Percentiles rank a stretch among this genome's conserved stretches.
These are phyloP conservation scores for Acanthochromis polyacanthus DNA, from an alignment of 2,113 vertebrate species.

Conservation along the genomic window DNA sequence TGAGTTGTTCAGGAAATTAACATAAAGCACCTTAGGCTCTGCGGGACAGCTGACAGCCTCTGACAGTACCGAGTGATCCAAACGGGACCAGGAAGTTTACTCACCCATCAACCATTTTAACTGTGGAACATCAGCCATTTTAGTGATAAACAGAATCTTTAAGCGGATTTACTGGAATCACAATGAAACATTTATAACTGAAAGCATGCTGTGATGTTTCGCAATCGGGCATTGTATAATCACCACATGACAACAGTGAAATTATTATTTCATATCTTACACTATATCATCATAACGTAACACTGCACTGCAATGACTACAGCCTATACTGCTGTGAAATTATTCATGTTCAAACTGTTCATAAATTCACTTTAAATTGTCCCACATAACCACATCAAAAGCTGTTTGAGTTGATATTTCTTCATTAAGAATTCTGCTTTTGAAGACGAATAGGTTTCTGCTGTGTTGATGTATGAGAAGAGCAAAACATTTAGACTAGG, in stretches of 20 bases:
- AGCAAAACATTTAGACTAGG: constrained; percentile 21
- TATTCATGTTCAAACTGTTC: constrained; percentile 25
- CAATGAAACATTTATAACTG: not conserved
- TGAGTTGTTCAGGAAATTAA: constrained; percentile 76
- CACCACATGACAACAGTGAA: not conserved
- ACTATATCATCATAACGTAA: not conserved
- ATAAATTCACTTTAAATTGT: constrained; percentile 33
- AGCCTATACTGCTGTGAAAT: constrained; percentile 14
- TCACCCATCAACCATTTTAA: constrained; percentile 58
- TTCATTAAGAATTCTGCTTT: constrained; percentile 24
- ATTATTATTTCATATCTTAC: constrained; percentile 19
- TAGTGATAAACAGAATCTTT: constrained; percentile 26
- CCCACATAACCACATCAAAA: constrained; percentile 43
- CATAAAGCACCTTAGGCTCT: constrained; percentile 73
- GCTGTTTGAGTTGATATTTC: not conserved
- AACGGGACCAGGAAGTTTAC: constrained; percentile 50
- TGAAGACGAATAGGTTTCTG: constrained; percentile 19
- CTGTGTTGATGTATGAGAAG: constrained; percentile 24
- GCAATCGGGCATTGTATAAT: not conserved
- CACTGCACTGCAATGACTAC: constrained; percentile 9
- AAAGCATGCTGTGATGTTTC: not conserved
- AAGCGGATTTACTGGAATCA: constrained; percentile 12
- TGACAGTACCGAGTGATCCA: constrained; percentile 60
- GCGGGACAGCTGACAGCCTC: constrained; percentile 64
- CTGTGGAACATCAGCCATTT: constrained; percentile 54